A percentile compares a stretch with the other conserved stretches of the same genome.
Conservation (phyloP, 2,113 vertebrate species). For the Stegostoma tigrinum region DNA sequence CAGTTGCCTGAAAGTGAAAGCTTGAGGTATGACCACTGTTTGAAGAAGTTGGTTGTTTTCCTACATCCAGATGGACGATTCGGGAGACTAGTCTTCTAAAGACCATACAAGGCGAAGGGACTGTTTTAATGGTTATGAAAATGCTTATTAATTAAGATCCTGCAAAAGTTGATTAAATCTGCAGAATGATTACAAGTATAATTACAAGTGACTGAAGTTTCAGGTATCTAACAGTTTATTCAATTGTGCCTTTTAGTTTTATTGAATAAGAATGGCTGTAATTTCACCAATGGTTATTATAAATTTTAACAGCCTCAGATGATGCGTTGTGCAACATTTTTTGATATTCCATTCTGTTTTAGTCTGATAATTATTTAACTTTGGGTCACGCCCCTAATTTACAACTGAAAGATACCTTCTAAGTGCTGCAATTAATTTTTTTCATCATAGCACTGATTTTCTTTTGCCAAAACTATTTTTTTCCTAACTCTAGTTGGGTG, state of each 20-base stretch:
- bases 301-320: slow-evolving; percentile 21
- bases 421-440: background rate
- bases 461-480: background rate
- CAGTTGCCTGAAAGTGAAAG: background rate
- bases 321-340: background rate
- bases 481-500: background rate
- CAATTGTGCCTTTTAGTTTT: slow-evolving; percentile 67
- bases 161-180: background rate
- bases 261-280: slow-evolving; percentile 55
- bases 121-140: background rate
- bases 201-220: slow-evolving; percentile 49
- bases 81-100: background rate
- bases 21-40: background rate
- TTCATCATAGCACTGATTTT: background rate
- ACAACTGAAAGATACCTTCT: background rate
- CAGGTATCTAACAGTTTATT: slow-evolving; percentile 62
- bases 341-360: background rate
- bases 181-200: slow-evolving; percentile 41
- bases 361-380: background rate
- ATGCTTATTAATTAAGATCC: background rate
- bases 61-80: background rate
- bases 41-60: background rate
- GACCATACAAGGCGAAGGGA: background rate
- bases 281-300: slow-evolving; percentile 55
- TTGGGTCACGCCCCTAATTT: background rate